phyloP scores from a whole-genome alignment of 2,113 vertebrate genomes.

The Podarcis raffonei region DNA sequence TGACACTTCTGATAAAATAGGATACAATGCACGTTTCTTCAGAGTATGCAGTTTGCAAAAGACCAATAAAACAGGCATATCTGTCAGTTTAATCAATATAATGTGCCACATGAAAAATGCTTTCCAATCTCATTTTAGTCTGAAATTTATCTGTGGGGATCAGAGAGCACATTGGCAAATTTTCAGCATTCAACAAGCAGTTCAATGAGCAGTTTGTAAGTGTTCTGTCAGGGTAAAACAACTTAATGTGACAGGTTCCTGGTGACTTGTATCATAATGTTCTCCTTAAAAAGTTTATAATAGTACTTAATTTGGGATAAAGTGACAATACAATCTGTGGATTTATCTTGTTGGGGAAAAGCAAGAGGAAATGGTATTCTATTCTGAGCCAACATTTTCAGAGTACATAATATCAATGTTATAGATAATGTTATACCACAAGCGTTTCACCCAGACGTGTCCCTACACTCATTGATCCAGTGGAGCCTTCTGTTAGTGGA shows the following conservation, averaged over 20 bases:
- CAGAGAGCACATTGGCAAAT: constrained; percentile 29
- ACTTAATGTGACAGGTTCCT: constrained; percentile 33
- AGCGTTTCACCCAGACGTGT: too few relatives aligned
- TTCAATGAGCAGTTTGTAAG: constrained; percentile 43
- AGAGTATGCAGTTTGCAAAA: constrained; percentile 46
- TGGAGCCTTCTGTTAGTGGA: not conserved
- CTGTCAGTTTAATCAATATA: constrained; percentile 58
- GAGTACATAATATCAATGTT: not conserved
- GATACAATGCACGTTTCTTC: constrained; percentile 28
- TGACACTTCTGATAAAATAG: constrained; percentile 28
- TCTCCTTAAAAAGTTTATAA: constrained; percentile 1
- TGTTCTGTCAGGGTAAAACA: constrained; percentile 35
- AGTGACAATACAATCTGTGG: not conserved
- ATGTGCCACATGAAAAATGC: constrained; percentile 42
- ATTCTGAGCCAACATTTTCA: not conserved
- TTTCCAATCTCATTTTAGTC: constrained; percentile 47
- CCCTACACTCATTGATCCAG: not conserved
- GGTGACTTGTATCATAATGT: constrained; percentile 22
- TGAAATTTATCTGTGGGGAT: constrained; percentile 53
- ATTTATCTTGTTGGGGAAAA: constrained; percentile 3
- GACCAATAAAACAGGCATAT: constrained; percentile 50
- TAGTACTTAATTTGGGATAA: constrained; percentile 15
- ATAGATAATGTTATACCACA: not conserved
- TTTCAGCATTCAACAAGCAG: constrained; percentile 13
- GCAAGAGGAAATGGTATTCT: not conserved